Evolutionary conservation across 2,113 vertebrate genomes (phyloP).

Genomic region (Fregata magnificens): DNA sequence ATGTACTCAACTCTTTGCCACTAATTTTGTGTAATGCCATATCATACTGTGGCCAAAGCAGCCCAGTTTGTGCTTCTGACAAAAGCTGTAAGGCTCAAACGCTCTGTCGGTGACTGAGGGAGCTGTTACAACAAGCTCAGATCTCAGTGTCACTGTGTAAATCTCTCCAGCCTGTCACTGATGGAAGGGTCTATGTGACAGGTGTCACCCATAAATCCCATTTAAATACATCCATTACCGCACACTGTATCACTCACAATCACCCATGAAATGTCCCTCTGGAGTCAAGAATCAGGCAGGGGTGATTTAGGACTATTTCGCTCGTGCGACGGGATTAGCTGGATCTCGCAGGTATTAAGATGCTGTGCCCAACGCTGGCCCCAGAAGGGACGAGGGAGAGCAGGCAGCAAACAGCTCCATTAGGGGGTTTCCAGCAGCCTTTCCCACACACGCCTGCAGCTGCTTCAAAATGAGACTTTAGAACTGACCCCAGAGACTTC

Average conservation of each 20-base stretch:
- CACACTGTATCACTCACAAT: constrained; percentile 51
- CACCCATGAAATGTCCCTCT: constrained; percentile 39
- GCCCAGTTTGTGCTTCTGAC: background rate
- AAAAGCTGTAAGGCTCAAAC: background rate
- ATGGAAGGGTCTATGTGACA: constrained; percentile 46
- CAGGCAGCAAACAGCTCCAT: background rate
- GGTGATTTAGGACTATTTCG: background rate
- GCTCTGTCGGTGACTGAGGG: background rate
- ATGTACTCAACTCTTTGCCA: background rate
- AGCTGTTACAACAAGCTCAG: background rate
- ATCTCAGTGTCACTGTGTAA: constrained; percentile 31
- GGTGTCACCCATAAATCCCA: constrained; percentile 60
- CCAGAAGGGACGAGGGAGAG: background rate
- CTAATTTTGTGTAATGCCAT: background rate
- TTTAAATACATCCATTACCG: constrained; percentile 48
- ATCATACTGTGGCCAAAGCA: background rate
- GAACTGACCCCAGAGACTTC: background rate
- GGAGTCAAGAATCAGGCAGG: constrained; percentile 32
- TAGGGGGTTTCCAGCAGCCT: background rate
- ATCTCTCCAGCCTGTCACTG: constrained; percentile 44
- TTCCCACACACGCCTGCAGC: background rate
- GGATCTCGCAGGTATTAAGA: background rate
- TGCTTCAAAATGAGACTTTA: background rate
- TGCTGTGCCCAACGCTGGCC: background rate
- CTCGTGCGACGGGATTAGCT: background rate